phyloP scores from a whole-genome alignment of 2,113 vertebrate species.

The Pangasianodon gigas region DNA sequence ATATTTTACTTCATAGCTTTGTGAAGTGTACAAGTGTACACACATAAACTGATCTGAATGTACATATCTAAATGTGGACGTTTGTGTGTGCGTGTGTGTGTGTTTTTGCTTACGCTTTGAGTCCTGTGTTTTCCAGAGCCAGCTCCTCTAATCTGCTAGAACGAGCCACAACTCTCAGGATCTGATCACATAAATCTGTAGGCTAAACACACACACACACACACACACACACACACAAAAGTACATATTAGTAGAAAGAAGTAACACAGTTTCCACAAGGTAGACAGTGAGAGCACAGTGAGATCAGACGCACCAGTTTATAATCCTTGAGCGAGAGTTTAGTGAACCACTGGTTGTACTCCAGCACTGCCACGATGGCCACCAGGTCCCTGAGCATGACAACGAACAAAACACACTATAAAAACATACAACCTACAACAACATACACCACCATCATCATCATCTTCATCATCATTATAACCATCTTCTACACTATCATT shows the following conservation, averaged over 20 bases:
- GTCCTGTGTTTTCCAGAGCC: constrained; percentile 91
- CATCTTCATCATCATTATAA: neutral
- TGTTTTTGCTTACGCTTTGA: constrained; percentile 80
- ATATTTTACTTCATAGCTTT: neutral
- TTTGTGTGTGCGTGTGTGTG: neutral
- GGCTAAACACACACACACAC: constrained; percentile 69
- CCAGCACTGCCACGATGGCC: constrained; percentile 88
- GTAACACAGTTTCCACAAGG: neutral
- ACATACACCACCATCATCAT: neutral
- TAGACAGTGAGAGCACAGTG: neutral
- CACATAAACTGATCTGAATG: neutral
- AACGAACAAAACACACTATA: constrained; percentile 1
- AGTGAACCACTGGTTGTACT: constrained; percentile 97
- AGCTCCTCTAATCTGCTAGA: constrained; percentile 88
- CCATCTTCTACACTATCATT: neutral
- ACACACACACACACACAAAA: constrained; percentile 30
- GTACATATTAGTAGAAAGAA: neutral
- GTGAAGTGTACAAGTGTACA: neutral
- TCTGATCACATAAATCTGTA: constrained; percentile 90
- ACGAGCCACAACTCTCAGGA: constrained; percentile 85
- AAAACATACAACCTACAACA: neutral
- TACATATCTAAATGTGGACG: neutral
- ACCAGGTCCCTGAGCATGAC: constrained; percentile 85
- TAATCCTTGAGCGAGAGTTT: constrained; percentile 90
- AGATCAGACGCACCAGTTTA: constrained; percentile 83